A percentile compares a stretch with the other conserved stretches of the same genome.
Evolutionary conservation across 1,140 invertebrate genomes (phyloP).

Genomic region (Rhizoglyphus robini): DNA sequence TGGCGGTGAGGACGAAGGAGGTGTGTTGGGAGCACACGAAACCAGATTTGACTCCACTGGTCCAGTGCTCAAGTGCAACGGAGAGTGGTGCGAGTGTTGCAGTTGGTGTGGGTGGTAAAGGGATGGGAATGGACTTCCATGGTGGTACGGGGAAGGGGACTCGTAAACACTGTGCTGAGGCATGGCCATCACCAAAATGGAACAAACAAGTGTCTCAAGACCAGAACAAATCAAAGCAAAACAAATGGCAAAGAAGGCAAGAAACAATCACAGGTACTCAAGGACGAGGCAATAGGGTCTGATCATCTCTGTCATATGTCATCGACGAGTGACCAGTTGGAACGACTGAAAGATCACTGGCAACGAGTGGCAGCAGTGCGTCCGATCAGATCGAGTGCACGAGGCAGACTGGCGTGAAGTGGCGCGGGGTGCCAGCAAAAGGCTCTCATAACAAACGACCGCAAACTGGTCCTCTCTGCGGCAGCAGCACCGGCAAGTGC

Average conservation of each 20-base stretch:
- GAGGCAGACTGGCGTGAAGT: neutral
- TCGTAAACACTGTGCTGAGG: conserved; percentile 14
- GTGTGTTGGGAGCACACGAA: neutral
- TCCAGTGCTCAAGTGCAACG: neutral
- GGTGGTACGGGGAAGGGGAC: neutral
- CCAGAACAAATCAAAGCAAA: neutral
- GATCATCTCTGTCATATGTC: too few species aligned
- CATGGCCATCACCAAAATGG: neutral
- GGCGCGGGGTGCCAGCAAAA: neutral
- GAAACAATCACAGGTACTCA: too few species aligned
- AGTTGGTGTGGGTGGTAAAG: neutral
- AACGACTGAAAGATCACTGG: too few species aligned
- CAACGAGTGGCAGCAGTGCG: too few species aligned
- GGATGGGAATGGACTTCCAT: conserved; percentile 5
- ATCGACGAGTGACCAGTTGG: too few species aligned
- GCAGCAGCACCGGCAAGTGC: conserved; percentile 1
- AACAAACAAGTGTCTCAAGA: neutral
- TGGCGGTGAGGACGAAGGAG: conserved; percentile 5
- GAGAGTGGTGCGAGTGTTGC: neutral
- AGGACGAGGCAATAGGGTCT: too few species aligned
- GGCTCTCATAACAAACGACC: neutral
- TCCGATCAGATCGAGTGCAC: neutral
- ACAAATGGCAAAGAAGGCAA: too few species aligned
- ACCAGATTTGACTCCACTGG: neutral
- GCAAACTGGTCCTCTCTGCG: neutral